These are phyloP conservation scores for Podilymbus podiceps DNA, from an alignment of 2,113 vertebrate genomes.

Conservation along the genomic window DNA sequence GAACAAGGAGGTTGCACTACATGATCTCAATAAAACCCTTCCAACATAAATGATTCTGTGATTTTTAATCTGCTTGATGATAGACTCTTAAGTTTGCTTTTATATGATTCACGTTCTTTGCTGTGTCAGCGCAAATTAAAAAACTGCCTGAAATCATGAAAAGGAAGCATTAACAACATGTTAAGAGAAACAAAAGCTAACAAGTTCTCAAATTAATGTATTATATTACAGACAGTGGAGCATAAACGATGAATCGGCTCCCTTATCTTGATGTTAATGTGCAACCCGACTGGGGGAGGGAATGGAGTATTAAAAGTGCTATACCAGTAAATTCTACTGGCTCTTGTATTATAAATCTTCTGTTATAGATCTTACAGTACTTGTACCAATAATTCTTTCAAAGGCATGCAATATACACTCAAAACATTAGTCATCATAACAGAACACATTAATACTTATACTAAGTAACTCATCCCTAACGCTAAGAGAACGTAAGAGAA, in stretches of 20 bases:
- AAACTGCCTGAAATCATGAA: background rate
- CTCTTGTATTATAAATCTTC: slow-evolving; percentile 23
- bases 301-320: background rate
- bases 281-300: background rate
- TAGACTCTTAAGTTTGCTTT: background rate
- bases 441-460: background rate
- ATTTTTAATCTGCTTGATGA: background rate
- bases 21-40: background rate
- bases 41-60: background rate
- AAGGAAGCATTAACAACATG: background rate
- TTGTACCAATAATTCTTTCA: background rate
- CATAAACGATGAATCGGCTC: background rate
- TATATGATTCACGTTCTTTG: background rate
- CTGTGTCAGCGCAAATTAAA: background rate
- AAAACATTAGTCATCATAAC: background rate
- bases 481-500: background rate
- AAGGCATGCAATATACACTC: background rate
- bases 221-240: background rate
- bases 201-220: background rate
- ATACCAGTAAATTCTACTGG: slow-evolving; percentile 16
- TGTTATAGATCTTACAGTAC: background rate
- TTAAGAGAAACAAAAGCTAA: background rate
- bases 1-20: background rate
- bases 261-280: background rate
- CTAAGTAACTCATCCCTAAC: background rate